Conservation (phyloP, 2,888 invertebrate genomes). For the Seladonia tumulorum region DNA sequence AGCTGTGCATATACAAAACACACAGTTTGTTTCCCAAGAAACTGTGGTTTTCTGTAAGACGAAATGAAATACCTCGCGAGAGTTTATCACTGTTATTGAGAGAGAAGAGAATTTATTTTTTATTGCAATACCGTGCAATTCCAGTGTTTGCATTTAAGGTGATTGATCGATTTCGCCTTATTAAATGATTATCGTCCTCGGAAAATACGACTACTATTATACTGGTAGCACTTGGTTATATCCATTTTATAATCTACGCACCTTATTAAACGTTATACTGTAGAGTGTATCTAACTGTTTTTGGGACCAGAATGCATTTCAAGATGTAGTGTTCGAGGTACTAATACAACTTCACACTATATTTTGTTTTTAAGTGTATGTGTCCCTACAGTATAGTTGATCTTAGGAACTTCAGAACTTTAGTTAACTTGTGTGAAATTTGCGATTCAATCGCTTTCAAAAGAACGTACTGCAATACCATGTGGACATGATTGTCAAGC, state of each 20-base stretch:
- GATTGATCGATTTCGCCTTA: conserved; percentile 4
- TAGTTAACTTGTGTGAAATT: neutral
- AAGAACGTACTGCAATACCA: neutral
- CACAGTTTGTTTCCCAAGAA: conserved; percentile 19
- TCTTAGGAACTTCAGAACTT: neutral
- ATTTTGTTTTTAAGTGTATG: neutral
- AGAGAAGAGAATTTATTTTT: conserved; percentile 70
- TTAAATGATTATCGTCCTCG: conserved; percentile 16
- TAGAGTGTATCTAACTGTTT: conserved; percentile 37
- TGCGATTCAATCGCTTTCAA: neutral
- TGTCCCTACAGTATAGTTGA: conserved; percentile 10
- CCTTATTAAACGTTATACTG: conserved; percentile 20
- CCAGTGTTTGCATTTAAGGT: conserved; percentile 66
- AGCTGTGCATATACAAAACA: conserved; percentile 4
- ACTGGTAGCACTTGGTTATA: conserved; percentile 18
- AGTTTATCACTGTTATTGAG: conserved; percentile 73
- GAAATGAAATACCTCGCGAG: conserved; percentile 58
- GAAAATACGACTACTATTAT: conserved; percentile 11
- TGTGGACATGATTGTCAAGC: conserved; percentile 28
- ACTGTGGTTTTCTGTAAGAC: conserved; percentile 36
- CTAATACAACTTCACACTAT: neutral
- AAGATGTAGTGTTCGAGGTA: conserved; percentile 16
- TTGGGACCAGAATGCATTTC: conserved; percentile 67
- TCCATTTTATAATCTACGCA: conserved; percentile 18
- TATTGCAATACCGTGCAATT: conserved; percentile 43